Conservation (phyloP, 1,140 invertebrate genomes). For the Tribolium castaneum region DNA sequence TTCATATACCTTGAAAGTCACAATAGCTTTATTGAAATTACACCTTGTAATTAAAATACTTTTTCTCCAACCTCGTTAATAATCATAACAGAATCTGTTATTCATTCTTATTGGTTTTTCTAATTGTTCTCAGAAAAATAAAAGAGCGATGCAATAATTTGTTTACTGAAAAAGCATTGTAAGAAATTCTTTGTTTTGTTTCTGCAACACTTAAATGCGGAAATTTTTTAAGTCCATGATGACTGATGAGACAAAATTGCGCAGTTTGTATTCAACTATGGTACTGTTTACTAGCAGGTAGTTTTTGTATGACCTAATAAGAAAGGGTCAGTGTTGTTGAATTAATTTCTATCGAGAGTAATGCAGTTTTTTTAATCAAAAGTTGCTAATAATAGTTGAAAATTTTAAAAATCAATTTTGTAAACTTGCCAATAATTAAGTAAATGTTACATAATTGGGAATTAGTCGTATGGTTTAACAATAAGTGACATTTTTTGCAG, state of each 20-base stretch:
- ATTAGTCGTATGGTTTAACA: background rate
- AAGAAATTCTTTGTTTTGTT: background rate
- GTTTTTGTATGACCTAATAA: background rate
- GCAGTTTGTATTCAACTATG: background rate
- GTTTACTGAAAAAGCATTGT: background rate
- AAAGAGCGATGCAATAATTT: background rate
- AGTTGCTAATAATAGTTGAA: too few relatives aligned
- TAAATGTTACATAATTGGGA: background rate
- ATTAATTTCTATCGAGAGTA: background rate
- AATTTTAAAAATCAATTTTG: too few relatives aligned
- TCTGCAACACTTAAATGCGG: background rate
- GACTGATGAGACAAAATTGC: background rate
- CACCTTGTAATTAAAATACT: background rate
- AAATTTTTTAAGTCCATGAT: background rate
- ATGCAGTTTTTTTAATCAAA: background rate
- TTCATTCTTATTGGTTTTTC: background rate
- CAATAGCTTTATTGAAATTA: constrained; percentile 15
- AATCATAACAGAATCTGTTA: background rate
- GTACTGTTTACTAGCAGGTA: background rate
- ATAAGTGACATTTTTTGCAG: background rate
- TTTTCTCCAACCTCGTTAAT: constrained; percentile 5
- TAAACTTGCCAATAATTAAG: background rate
- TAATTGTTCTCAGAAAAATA: background rate
- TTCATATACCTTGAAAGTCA: constrained; percentile 21
- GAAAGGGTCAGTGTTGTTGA: background rate